Evolutionary conservation across 2,113 vertebrate genomes (phyloP).

Genomic region (cattle (Bos taurus)): DNA sequence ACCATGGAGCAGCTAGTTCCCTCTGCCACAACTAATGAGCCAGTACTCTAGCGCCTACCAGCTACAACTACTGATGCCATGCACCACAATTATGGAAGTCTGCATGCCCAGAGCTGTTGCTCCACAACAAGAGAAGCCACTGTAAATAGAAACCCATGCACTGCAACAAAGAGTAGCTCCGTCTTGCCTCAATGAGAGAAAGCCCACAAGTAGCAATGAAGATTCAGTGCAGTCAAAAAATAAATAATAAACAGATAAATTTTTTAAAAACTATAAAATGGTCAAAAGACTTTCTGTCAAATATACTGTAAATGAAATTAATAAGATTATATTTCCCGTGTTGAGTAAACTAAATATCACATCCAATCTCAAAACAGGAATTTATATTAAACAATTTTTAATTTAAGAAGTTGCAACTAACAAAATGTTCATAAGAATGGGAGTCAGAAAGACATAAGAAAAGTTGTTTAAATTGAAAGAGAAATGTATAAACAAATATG

Average conservation of each 20-base stretch:
- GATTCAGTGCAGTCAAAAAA: background rate
- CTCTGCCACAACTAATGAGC: background rate
- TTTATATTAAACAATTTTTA: background rate
- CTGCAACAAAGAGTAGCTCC: background rate
- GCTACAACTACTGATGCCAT: background rate
- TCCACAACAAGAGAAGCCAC: background rate
- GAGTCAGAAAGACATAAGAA: background rate
- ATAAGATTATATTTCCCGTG: background rate
- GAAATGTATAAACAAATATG: background rate
- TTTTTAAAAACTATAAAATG: background rate
- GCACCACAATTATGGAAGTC: background rate
- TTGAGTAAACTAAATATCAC: background rate
- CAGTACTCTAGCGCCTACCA: background rate
- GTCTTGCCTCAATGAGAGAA: background rate
- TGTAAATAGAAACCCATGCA: background rate
- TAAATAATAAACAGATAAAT: background rate
- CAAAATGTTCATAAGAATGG: background rate
- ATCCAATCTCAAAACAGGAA: background rate
- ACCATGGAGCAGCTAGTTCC: background rate
- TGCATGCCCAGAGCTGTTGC: background rate
- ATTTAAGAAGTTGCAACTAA: background rate
- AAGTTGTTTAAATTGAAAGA: background rate
- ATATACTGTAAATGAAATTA: background rate
- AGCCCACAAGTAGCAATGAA: fast-evolving
- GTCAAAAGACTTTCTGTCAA: background rate